Conservation (phyloP, 2,113 vertebrate species). For the Eclectus roratus region DNA sequence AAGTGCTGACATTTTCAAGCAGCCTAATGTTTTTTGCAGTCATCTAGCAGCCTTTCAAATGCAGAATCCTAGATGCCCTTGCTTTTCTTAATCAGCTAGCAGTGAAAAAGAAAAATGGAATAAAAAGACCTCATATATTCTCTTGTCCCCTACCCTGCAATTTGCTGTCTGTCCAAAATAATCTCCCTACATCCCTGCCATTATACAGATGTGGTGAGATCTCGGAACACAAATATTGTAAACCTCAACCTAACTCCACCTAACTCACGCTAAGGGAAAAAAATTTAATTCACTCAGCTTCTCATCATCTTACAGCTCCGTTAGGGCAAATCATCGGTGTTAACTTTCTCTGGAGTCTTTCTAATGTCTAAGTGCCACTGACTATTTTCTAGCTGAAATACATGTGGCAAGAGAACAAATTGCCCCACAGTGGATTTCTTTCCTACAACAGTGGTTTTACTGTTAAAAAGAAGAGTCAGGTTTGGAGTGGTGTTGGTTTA, state of each 20-base stretch:
- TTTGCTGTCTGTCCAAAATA: not conserved
- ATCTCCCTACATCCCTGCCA: not conserved
- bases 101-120: constrained; percentile 22
- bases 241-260: constrained; percentile 39
- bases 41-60: constrained; percentile 67
- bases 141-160: not conserved
- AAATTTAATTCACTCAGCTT: constrained; percentile 65
- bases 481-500: not conserved
- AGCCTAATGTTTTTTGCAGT: constrained; percentile 62
- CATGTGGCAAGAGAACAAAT: constrained; percentile 41
- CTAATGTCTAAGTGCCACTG: constrained; percentile 28
- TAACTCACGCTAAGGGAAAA: constrained; percentile 36
- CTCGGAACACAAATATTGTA: constrained; percentile 47
- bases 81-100: constrained; percentile 54
- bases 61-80: constrained; percentile 58
- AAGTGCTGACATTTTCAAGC: constrained; percentile 67
- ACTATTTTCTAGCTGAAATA: constrained; percentile 36
- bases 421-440: constrained; percentile 42
- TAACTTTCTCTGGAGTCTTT: constrained; percentile 65
- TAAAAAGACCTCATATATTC: not conserved
- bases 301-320: constrained; percentile 65
- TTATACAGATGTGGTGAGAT: not conserved
- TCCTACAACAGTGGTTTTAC: constrained; percentile 52
- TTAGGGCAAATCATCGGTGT: constrained; percentile 62
- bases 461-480: not conserved